Evolutionary conservation across 2,888 invertebrate genomes (phyloP).

Genomic region (Iphiclides podalirius): DNA sequence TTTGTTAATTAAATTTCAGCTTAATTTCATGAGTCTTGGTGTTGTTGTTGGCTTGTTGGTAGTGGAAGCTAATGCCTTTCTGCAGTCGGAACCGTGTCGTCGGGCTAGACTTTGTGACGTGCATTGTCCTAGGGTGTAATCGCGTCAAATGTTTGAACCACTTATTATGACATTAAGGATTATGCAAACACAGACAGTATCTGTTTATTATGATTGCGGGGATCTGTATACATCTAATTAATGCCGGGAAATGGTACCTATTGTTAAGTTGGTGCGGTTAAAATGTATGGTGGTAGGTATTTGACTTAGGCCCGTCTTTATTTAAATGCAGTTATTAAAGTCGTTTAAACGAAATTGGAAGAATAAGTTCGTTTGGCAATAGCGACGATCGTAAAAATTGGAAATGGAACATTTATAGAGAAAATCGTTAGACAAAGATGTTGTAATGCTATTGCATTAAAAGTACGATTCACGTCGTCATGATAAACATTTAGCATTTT

Average conservation of each 20-base stretch:
- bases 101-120: slow-evolving; percentile 45
- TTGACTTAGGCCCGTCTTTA: not conserved
- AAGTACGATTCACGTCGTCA: too few species aligned
- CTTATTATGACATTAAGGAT: slow-evolving; percentile 45
- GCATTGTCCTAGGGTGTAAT: slow-evolving; percentile 49
- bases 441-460: too few species aligned
- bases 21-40: slow-evolving; percentile 28
- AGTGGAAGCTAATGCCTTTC: slow-evolving; percentile 11
- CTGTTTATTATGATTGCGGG: slow-evolving; percentile 5
- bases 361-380: too few species aligned
- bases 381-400: too few species aligned
- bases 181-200: slow-evolving; percentile 19
- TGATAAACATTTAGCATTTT: too few species aligned
- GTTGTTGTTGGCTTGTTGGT: slow-evolving; percentile 38
- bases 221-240: not conserved
- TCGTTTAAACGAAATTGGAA: too few species aligned
- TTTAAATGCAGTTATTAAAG: too few species aligned
- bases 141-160: slow-evolving; percentile 53
- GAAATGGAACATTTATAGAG: too few species aligned
- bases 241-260: not conserved
- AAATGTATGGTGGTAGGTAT: too few species aligned
- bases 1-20: slow-evolving; percentile 15
- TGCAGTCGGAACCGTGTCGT: slow-evolving; percentile 24
- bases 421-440: too few species aligned
- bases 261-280: not conserved